Base-by-base conservation (phyloP, 2,888 invertebrate species). In the Dorcus hopei region DNA sequence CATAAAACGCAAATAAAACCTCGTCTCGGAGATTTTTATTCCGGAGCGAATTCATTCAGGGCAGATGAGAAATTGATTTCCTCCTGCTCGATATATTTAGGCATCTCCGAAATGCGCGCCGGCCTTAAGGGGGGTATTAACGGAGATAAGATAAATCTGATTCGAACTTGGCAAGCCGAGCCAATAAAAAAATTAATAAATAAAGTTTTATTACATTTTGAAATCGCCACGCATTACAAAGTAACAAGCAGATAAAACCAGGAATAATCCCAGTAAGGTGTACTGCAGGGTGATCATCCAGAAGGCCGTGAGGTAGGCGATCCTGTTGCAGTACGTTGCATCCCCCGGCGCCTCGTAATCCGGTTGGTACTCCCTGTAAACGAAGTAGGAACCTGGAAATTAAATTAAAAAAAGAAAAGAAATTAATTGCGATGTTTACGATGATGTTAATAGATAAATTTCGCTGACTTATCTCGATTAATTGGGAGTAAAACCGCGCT, bases 271-370 rank as follows among this genome's bases (percentile, higher is more conserved):
- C 9, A 74, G 45, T 19, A 75, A 49, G 0, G 74, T 69, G 57
- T 76, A 74, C 49, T 75, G 73, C 26, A 76, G 63, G 3, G 74
- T 74, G 23, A 77, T 64, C 38, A 73, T 68, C 77, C 77, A 77
- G 62, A 77, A 77, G 3, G 67, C 65, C 50, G 67, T 58, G n/a
- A 67, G 53, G 49, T 66, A 69, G 7, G 65, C 60, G 7, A 51
- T 23, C 57, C 68, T 60, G 39, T 63, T 61, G 53, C 69, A 68
- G 47, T 68, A 67, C 6, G 58, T 54, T 8, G 49, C 49, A 38
- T 43, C 54, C 26, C 26, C 26, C 40, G 9, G 2, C 47, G 61
- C 58, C 39, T 68, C 61, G 48, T 65, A 69, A 53, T 64, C 62
- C 7, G 68, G 68, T 23, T 62, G 63, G 49, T 65, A 67, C 14